Conservation (phyloP, 2,888 invertebrate species). For the Schizotus pectinicornis region DNA sequence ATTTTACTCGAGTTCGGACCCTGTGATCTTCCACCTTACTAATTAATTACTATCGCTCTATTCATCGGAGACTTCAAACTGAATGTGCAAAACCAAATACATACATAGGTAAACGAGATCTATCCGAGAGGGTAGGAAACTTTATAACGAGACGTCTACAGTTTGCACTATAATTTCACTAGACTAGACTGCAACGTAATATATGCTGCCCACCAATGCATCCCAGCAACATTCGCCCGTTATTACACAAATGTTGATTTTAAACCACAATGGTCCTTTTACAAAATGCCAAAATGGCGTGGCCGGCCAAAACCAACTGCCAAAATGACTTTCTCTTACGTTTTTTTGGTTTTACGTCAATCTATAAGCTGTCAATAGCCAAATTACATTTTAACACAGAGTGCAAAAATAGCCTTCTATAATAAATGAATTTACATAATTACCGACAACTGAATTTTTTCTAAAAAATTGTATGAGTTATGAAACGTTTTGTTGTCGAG, state of each 20-base stretch:
- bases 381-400: no score
- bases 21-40: constrained; percentile 30
- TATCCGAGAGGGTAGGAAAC: constrained; percentile 25
- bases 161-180: constrained; percentile 20
- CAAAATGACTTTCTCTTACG: no score
- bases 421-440: no score
- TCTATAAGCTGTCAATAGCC: no score
- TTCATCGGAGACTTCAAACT: constrained; percentile 21
- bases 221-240: constrained; percentile 28
- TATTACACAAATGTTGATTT: constrained; percentile 35
- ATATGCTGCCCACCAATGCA: constrained; percentile 28
- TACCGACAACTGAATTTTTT: no score
- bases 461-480: no score
- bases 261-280: constrained; percentile 31
- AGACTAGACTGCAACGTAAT: constrained; percentile 13
- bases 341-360: no score
- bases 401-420: no score
- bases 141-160: constrained; percentile 27
- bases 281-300: constrained; percentile 8
- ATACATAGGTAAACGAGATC: constrained; percentile 18
- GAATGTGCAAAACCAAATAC: constrained; percentile 20
- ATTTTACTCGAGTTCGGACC: constrained; percentile 8
- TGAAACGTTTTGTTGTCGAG: no score
- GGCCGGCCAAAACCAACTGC: no score
- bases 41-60: constrained; percentile 43